These are phyloP conservation scores for Hydrotaea diabolus DNA, from an alignment of 2,888 invertebrate genomes.

Conservation along the genomic window DNA sequence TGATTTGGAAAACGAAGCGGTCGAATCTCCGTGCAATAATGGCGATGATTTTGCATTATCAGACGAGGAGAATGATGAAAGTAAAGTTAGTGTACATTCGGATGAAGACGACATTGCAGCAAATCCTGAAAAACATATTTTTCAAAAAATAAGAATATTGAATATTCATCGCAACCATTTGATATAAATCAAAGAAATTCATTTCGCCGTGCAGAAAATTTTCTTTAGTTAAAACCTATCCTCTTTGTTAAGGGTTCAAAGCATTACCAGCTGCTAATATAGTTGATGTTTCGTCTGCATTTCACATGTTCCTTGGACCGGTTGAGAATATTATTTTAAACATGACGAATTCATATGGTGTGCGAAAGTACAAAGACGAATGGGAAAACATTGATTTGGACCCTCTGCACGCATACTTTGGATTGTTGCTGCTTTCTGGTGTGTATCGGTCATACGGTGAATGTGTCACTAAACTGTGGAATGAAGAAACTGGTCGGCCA, in stretches of 20 bases:
- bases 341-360: conserved; percentile 1
- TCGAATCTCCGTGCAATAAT: conserved; percentile 7
- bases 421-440: neutral
- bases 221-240: conserved; percentile 6
- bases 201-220: conserved; percentile 5
- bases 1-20: conserved; percentile 27
- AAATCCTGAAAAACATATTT: neutral
- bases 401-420: conserved; percentile 32
- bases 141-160: conserved; percentile 13
- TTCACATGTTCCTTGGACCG: neutral
- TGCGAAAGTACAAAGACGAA: neutral
- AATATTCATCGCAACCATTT: conserved; percentile 10
- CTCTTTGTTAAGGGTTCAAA: conserved; percentile 21
- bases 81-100: neutral
- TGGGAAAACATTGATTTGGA: conserved; percentile 2
- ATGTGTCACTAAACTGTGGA: conserved; percentile 30
- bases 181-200: conserved; percentile 8
- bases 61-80: conserved; percentile 17
- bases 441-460: conserved; percentile 11
- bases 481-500: conserved; percentile 32
- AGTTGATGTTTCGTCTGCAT: conserved; percentile 37
- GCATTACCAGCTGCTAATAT: conserved; percentile 20
- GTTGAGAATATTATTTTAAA: neutral
- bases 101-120: conserved; percentile 13
- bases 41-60: conserved; percentile 27